Conservation (phyloP, 2,888 invertebrate genomes). For the Temnothorax rugatulus region DNA sequence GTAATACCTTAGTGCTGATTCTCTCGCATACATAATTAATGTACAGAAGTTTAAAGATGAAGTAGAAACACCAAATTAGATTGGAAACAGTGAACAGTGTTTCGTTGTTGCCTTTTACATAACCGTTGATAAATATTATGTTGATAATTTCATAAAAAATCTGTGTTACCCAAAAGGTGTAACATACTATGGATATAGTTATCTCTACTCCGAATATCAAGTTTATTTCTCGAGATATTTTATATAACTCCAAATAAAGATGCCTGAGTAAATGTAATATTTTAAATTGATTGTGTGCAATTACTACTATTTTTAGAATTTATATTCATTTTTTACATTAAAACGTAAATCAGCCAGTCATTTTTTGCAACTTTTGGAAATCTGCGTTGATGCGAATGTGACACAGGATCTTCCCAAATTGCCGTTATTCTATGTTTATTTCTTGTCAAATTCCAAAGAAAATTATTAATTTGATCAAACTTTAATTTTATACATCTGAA, state of each 20-base stretch:
- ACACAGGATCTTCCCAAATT: neutral
- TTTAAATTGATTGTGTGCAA: neutral
- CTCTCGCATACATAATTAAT: constrained; percentile 24
- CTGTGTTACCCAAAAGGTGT: neutral
- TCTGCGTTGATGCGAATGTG: neutral
- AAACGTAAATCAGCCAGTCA: neutral
- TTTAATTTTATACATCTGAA: constrained; percentile 19
- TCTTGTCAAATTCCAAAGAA: neutral
- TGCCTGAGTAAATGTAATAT: constrained; percentile 1
- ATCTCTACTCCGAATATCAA: constrained; percentile 17
- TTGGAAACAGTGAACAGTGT: neutral
- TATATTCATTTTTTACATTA: constrained; percentile 6
- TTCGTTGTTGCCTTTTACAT: neutral
- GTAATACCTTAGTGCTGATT: constrained; percentile 1
- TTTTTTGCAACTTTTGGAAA: neutral
- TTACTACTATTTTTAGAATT: neutral
- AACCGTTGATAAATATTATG: neutral
- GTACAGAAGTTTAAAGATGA: neutral
- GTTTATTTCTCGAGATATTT: constrained; percentile 22
- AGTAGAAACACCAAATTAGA: neutral
- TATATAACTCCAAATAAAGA: constrained; percentile 24
- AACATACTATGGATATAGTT: constrained; percentile 1
- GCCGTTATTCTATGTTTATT: neutral
- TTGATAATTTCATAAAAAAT: neutral
- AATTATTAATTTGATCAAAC: constrained; percentile 26